Conservation (phyloP, 2,113 vertebrate species). For the Peromyscus leucopus region DNA sequence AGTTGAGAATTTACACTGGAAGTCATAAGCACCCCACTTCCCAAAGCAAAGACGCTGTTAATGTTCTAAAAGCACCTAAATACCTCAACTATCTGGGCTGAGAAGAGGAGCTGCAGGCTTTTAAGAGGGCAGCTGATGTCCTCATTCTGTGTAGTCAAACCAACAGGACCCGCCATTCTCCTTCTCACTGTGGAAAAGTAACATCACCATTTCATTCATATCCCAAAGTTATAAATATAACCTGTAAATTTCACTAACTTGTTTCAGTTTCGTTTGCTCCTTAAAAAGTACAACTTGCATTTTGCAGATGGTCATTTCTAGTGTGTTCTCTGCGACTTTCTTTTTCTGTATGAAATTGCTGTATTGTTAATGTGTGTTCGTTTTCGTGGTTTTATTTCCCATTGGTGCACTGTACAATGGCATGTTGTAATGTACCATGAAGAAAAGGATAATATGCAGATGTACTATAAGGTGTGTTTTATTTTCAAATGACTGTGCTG, state of each 20-base stretch:
- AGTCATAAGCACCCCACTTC: conserved; percentile 39
- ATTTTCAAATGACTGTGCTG: conserved; percentile 89
- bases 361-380: conserved; percentile 90
- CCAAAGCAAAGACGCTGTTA: conserved; percentile 25
- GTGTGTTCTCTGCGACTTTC: conserved; percentile 90
- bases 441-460: conserved; percentile 92
- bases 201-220: conserved; percentile 63
- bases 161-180: background rate
- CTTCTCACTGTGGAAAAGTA: conserved; percentile 82
- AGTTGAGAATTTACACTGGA: conserved; percentile 46
- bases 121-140: conserved; percentile 46
- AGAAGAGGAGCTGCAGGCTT: conserved; percentile 50
- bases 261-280: conserved; percentile 87
- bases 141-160: background rate
- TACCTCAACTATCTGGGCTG: conserved; percentile 83
- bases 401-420: conserved; percentile 95
- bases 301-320: conserved; percentile 88
- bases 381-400: conserved; percentile 89
- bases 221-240: conserved; percentile 84
- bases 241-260: conserved; percentile 88
- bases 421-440: conserved; percentile 92
- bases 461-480: conserved; percentile 89
- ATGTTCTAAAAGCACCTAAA: conserved; percentile 65
- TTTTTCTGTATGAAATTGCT: conserved; percentile 88
- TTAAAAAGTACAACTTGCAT: conserved; percentile 89